Base-by-base conservation (phyloP, 1,140 invertebrate species). In the Zaprionus tsacasi region DNA sequence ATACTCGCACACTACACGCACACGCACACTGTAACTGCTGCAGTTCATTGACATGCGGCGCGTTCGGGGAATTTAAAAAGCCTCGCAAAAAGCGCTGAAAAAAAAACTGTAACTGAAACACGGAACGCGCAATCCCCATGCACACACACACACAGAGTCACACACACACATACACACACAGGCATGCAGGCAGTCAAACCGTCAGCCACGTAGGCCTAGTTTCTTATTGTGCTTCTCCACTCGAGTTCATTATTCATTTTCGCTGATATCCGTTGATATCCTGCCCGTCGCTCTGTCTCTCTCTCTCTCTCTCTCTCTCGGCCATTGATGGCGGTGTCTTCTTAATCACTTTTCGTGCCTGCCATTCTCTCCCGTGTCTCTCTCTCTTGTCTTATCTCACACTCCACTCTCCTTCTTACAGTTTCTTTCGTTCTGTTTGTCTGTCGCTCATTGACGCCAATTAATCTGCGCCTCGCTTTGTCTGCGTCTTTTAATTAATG, bases 171-270 rank as follows among this genome's bases (percentile, higher is more conserved):
- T 15, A 65, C 35, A 38, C 17, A 59, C n/a, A 64, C n/a, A 78
- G 40, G 35, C 40, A 60, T 15, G 61, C 35, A 58, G 40, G 38
- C 36, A 40, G 13, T n/a, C 38, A n/a, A 13, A n/a, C 12, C 38
- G 38, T n/a, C 70, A 48, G 27, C 10, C 21, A 56, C 40, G 35
- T 30, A 71, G 72, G 66, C 83, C 83, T 87, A 87, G 83, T 88
- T 89, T 88, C 70, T 65, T 81, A 80, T 88, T 89, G 77, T 88
- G 48, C 64, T 66, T n/a, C 61, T 11, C 11, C n/a, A n/a, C 52
- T 81, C 81, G 81, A 85, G 81, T 85, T 89, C 85, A 89, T 89
- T 89, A 89, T 78, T 89, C 85, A 89, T 89, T 90, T 89, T 89
- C 75, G 75, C 85, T 89, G 85, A 89, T 89, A 89, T 89, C 85